Conservation (phyloP, 2,797 vertebrate genomes). For the Syngnathus rostellatus region DNA sequence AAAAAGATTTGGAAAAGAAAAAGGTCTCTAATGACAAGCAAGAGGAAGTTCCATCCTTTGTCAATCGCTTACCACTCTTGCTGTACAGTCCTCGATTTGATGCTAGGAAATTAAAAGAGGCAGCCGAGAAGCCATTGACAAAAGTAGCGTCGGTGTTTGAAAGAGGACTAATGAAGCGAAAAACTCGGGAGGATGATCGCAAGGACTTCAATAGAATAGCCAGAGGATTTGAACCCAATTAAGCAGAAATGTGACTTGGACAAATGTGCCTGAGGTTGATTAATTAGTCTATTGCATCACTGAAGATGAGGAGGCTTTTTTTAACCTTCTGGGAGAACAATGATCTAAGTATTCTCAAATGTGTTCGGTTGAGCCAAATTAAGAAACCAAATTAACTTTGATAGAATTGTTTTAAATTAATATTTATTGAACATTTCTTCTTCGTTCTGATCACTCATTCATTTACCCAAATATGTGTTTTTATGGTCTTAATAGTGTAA, state of each 20-base stretch:
- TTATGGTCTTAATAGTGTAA: no score
- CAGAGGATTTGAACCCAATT: slow-evolving; percentile 69
- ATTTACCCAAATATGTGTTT: no score
- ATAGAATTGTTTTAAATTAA: no score
- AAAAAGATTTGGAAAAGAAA: slow-evolving; percentile 40
- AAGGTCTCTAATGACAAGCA: slow-evolving; percentile 46
- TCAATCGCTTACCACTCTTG: slow-evolving; percentile 76
- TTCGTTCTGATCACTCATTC: no score
- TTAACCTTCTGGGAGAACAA: neutral
- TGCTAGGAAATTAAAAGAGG: slow-evolving; percentile 85
- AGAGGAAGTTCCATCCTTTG: slow-evolving; percentile 51
- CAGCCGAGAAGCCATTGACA: slow-evolving; percentile 72
- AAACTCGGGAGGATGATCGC: slow-evolving; percentile 58
- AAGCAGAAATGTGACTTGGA: slow-evolving; percentile 30
- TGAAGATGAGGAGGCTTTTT: neutral
- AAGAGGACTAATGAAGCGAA: slow-evolving; percentile 63
- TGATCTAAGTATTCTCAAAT: neutral
- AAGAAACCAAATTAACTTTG: no score
- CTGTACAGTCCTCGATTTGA: slow-evolving; percentile 84
- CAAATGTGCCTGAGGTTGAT: slow-evolving; percentile 7
- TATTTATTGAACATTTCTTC: no score
- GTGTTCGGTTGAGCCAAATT: no score
- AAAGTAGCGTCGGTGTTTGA: slow-evolving; percentile 67
- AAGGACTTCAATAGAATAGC: slow-evolving; percentile 85
- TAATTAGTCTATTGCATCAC: neutral